Evolutionary conservation across 2,113 vertebrate species (phyloP), one percentile per base, ranked within the genome.

Genomic region (Nesogale talazaci): DNA sequence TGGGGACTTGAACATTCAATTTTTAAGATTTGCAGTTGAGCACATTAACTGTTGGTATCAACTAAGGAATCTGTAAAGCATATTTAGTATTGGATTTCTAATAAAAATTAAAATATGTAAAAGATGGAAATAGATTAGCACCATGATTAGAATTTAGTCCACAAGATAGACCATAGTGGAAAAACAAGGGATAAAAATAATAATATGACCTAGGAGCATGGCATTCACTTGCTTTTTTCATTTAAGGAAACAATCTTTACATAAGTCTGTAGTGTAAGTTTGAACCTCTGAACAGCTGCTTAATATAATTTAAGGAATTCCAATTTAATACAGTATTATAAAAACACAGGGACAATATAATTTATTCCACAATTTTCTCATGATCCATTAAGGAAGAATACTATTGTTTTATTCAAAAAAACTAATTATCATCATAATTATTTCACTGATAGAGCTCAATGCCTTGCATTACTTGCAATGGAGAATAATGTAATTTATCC

Each of bases 321-420:
- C 25, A n/a, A 19, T 79, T 69, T 85, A 69, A 91, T 59, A 84
- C 34, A 57, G 67, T 92, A 56, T 74, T 92, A 11, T 1, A 59
- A 34, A 78, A 5, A 56, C 63, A 65, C 22, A 6, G 23, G 84
- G 25, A 86, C 29, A 80, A 80, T 25, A 69, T 19, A 16, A 93
- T 70, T 92, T 81, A 59, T 40, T 63, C 59, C 81, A 12, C 3
- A 72, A 36, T 72, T 89, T 52, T 83, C 82, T 79, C 42, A 61
- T 46, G 7, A 93, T 3, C 4, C 52, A 79, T 46, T 83, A 94
- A 36, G 42, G 67, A 95, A 78, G 59, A 81, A 74, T 75, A 15
- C 34, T 31, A 61, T 34, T 7, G 57, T 86, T 83, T 95, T 69
- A 40, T 83, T 36, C n/a, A 83, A 20, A 80, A 92, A 92, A 95